Evolutionary conservation across 1,140 invertebrate genomes (phyloP), one percentile per base, ranked within the genome.

Genomic region (Drosophila sp.): DNA sequence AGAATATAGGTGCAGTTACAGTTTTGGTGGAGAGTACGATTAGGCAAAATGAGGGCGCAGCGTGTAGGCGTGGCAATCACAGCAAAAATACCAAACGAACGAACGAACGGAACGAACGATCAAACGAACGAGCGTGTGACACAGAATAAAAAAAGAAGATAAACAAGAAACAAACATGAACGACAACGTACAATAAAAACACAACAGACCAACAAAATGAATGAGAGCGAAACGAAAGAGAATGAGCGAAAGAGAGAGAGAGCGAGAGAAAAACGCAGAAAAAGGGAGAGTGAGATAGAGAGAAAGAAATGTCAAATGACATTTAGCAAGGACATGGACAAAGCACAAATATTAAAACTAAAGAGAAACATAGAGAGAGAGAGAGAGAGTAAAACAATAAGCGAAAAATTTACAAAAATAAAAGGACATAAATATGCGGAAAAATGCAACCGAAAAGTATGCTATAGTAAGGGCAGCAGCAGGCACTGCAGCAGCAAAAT

Each of bases 51-150:
- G 76, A 71, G 74, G 64, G 72, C 64, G 79, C 66, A 71, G 84
- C 69, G 67, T 71, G 83, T 76, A 58, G 67, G 79, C 72, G 83
- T 78, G 70, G 66, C 67, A 84, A 69, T 81, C 72, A 90, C 62
- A 85, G 77, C 61, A 79, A 71, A 76, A 79, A 85, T 38, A 82
- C 69, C 44, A 50, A 90, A 66, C 79, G 69, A 76, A 70, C 69
- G 41, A 76, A 72, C 66, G 77, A 79, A 75, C 60, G 65, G 4
- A 38, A 47, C 44, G 44, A 47, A 50, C 44, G 17, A 17, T 17
- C 17, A 7, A 47, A 50, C 44, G 23, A 47, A 50, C 44, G 23
- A 50, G 44, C 23, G 23, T 50, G 25, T 27, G 25, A 27, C 44
- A 50, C 23, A 82, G 67, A 75, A 56, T 50, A 44, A 73, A 78